A percentile compares a stretch with the other conserved stretches of the same genome.
Evolutionary conservation across 2,797 vertebrate species (phyloP).

Genomic region (Limnodromus scolopaceus): DNA sequence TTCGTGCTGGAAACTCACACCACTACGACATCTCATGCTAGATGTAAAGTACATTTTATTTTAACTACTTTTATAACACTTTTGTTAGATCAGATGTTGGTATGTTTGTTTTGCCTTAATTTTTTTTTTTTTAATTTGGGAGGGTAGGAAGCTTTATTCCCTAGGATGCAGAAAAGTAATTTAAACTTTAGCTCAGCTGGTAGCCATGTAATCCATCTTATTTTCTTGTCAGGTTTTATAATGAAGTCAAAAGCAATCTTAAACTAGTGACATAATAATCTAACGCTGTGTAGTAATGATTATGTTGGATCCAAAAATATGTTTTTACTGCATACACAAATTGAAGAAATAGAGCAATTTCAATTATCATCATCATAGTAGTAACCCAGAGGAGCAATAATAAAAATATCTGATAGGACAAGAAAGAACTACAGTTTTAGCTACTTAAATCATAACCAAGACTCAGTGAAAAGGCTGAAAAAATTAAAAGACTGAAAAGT

Average conservation of each 20-base stretch:
- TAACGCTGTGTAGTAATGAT: background rate
- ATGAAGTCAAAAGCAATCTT: constrained; percentile 13
- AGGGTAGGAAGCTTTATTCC: background rate
- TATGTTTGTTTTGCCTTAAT: background rate
- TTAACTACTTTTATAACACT: background rate
- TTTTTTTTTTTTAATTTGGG: background rate
- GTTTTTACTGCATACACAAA: background rate
- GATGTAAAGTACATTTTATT: background rate
- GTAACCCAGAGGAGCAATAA: background rate
- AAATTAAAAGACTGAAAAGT: background rate
- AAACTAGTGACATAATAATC: constrained; percentile 3
- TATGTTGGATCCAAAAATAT: background rate
- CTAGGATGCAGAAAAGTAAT: background rate
- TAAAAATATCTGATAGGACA: background rate
- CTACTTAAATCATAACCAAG: background rate
- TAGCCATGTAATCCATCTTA: constrained; percentile 17
- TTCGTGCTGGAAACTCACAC: constrained; percentile 44
- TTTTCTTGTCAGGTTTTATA: constrained; percentile 47
- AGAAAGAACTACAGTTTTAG: background rate
- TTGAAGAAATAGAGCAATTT: background rate
- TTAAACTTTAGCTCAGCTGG: background rate
- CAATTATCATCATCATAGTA: background rate
- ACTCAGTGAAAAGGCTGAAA: background rate
- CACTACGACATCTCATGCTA: background rate
- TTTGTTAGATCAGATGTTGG: background rate